Conservation (phyloP, 2,888 invertebrate species). For the Taphrorychus bicolor region DNA sequence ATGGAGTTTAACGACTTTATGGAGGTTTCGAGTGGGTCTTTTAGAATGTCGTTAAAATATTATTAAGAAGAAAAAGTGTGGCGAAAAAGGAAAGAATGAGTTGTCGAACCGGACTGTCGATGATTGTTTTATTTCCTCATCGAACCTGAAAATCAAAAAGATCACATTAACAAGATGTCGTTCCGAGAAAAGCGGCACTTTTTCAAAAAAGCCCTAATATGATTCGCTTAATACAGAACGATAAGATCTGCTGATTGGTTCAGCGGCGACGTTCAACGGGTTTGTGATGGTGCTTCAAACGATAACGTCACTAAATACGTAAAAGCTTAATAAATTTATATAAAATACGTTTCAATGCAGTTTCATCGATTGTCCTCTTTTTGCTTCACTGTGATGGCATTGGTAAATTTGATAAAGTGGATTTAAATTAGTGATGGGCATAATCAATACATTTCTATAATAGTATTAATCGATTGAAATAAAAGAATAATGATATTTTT, state of each 20-base stretch:
- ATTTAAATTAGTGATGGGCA: too few species aligned
- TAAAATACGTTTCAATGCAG: background rate
- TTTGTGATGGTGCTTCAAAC: background rate
- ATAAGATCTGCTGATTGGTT: background rate
- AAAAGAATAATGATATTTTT: too few species aligned
- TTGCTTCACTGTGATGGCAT: too few species aligned
- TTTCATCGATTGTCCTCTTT: too few species aligned
- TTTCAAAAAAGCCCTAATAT: background rate
- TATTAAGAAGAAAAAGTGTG: slow-evolving; percentile 15
- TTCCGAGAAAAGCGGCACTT: background rate
- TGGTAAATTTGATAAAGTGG: too few species aligned
- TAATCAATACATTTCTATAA: too few species aligned
- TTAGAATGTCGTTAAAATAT: slow-evolving; percentile 36
- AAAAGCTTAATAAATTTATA: background rate
- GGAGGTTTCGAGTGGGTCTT: slow-evolving; percentile 33
- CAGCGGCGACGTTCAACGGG: background rate
- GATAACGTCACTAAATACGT: slow-evolving; percentile 1
- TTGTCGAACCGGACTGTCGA: background rate
- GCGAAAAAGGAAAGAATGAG: background rate
- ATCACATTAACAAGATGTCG: background rate
- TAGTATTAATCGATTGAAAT: too few species aligned
- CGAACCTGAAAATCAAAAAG: background rate
- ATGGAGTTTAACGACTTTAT: slow-evolving; percentile 37
- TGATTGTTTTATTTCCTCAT: background rate
- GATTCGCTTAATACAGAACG: background rate